Evolutionary conservation across 2,888 invertebrate species (phyloP).

Genomic region (Lottia gigantea): DNA sequence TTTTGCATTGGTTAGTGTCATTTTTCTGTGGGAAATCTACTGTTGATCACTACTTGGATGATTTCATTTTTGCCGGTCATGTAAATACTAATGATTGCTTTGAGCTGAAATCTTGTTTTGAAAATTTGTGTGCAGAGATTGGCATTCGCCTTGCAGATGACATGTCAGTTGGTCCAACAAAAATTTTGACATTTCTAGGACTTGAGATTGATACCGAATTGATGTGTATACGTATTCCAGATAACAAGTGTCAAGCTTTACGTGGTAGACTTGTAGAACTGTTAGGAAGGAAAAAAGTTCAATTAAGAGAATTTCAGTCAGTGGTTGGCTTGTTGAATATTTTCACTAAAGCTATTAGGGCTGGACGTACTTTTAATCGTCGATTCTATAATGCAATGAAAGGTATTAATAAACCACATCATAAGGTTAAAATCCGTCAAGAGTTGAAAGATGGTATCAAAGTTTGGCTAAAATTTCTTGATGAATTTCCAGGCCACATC

Average conservation of each 20-base stretch:
- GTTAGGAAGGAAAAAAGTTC: too few species aligned
- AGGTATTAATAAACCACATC: too few species aligned
- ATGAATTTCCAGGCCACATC: too few species aligned
- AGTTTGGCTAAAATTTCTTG: too few species aligned
- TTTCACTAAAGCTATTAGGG: too few species aligned
- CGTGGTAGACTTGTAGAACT: constrained; percentile 23
- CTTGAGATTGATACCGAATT: constrained; percentile 11
- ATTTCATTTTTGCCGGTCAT: not conserved
- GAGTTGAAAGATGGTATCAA: too few species aligned
- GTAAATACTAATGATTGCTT: not conserved
- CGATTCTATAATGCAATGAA: too few species aligned
- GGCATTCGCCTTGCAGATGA: not conserved
- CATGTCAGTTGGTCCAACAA: not conserved
- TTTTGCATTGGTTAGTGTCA: not conserved
- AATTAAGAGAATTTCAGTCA: not conserved
- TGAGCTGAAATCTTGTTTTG: not conserved
- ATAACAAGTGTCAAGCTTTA: constrained; percentile 12
- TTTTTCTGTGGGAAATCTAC: not conserved
- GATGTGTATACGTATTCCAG: constrained; percentile 11
- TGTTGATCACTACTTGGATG: not conserved
- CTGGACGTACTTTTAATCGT: too few species aligned
- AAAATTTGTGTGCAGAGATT: not conserved
- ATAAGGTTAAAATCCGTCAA: too few species aligned
- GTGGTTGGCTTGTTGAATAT: too few species aligned
- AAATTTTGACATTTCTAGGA: constrained; percentile 13